Evolutionary conservation across 2,797 vertebrate genomes (phyloP), one percentile per base, ranked within the genome.

Genomic region (Semotilus atromaculatus): DNA sequence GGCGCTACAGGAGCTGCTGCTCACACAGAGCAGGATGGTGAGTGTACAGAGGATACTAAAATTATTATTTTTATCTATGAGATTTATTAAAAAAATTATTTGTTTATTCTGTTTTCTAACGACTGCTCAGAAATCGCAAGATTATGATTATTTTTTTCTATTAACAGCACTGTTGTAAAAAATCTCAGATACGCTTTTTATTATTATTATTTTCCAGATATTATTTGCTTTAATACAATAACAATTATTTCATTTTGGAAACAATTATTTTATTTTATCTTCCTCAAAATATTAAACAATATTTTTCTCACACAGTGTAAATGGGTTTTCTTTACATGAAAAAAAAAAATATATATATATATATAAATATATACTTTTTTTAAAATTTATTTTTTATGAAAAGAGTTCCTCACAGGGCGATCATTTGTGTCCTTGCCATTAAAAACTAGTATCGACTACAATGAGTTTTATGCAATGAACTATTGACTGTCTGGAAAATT

Each of bases 11-110:
- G 21, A 74, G 18, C 77, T 18, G 48, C 88, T 79, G 45, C 38
- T 73, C 67, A 71, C 82, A 90, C 92, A 51, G 36, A 86, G 81
- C 73, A 76, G 84, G 60, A 80, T 34, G 88, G 43, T 87, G n/a
- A 68, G 73, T 84, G 55, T 40, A 40, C 60, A 43, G 26, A 19
- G 10, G 16, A 53, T 18, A 45, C 26, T 73, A 82, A 34, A 74
- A 60, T 40, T 5, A 31, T 14, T 5, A 55, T 58, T 80, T 53
- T 80, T 7, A 34, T 36, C 13, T 23, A 48, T 34, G 40, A 62
- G 18, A 77, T 13, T 21, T 13, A 6, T 43, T 19, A 23, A 6
- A 36, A 16, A 16, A 53, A 4, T 0, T 29, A 72, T 31, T 19
- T 0, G 38, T 45, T 48, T 31, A 31, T 48, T 51, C 26, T 31